Percentiles rank a stretch among this genome's conserved stretches.
phyloP scores from a whole-genome alignment of 2,888 invertebrate species.

The Alentia gelatinosa region DNA sequence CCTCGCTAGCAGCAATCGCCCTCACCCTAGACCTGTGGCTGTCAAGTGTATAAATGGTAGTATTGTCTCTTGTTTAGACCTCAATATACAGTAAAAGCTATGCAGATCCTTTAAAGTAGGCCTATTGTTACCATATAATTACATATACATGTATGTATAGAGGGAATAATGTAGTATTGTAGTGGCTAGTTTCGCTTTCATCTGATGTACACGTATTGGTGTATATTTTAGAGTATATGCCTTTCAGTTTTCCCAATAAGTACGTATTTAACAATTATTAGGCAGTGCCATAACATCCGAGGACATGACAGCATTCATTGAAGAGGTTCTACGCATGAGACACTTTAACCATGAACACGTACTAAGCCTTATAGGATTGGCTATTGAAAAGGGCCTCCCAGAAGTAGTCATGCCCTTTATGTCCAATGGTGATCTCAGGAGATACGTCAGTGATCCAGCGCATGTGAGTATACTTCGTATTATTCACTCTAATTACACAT shows the following conservation, averaged over 20 bases:
- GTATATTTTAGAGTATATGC: background rate
- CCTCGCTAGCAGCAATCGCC: background rate
- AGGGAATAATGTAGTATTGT: background rate
- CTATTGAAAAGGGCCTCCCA: conserved; percentile 80
- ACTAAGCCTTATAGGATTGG: conserved; percentile 81
- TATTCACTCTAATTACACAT: background rate
- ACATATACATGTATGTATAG: background rate
- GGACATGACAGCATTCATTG: conserved; percentile 78
- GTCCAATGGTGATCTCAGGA: conserved; percentile 81
- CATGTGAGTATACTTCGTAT: conserved; percentile 72
- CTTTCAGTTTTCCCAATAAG: background rate
- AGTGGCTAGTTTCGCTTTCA: background rate
- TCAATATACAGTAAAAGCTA: background rate
- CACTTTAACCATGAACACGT: conserved; percentile 83
- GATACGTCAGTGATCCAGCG: conserved; percentile 79
- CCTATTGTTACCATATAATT: background rate
- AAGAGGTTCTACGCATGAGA: conserved; percentile 83
- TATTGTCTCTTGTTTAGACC: background rate
- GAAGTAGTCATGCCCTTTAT: conserved; percentile 83
- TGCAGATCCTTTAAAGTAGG: background rate
- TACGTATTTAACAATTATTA: conserved; percentile 53
- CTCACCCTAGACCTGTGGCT: background rate
- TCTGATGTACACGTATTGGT: background rate
- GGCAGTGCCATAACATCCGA: conserved; percentile 72
- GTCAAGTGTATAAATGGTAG: background rate